Conservation (phyloP, 1,140 invertebrate genomes). For the Trachelipus rathkii region DNA sequence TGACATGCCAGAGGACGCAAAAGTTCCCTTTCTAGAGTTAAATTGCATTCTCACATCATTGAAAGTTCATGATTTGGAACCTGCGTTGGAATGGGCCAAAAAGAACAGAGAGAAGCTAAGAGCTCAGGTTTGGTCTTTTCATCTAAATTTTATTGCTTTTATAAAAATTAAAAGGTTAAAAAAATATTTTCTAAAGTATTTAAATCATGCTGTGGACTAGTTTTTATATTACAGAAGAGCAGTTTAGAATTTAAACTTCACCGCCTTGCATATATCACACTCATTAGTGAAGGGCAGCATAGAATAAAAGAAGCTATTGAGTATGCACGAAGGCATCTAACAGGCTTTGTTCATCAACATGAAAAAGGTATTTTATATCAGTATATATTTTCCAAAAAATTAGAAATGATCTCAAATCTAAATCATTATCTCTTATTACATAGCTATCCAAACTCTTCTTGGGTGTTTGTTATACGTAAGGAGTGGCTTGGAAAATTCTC, state of each 20-base stretch:
- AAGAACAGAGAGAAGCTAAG: constrained; percentile 57
- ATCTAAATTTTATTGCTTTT: neutral
- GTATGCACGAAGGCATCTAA: constrained; percentile 81
- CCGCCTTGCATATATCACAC: constrained; percentile 65
- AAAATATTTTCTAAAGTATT: neutral
- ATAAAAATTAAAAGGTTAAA: neutral
- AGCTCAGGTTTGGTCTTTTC: constrained; percentile 29
- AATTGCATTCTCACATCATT: constrained; percentile 78
- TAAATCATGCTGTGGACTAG: neutral
- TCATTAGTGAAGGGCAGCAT: constrained; percentile 64
- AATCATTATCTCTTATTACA: neutral
- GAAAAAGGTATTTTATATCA: constrained; percentile 57
- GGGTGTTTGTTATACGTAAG: constrained; percentile 77
- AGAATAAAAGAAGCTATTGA: constrained; percentile 71
- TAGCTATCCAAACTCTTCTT: constrained; percentile 74
- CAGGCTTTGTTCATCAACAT: constrained; percentile 72
- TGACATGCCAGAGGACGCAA: constrained; percentile 35
- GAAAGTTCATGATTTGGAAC: constrained; percentile 69
- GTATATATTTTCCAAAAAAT: no score
- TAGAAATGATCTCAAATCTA: no score
- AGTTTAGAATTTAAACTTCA: constrained; percentile 83
- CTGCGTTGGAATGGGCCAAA: constrained; percentile 74
- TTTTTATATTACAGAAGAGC: constrained; percentile 54
- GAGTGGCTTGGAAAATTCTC: constrained; percentile 72
- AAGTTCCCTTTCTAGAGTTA: constrained; percentile 69